Conservation (phyloP, 1,140 invertebrate genomes). For the Nomia melanderi region DNA sequence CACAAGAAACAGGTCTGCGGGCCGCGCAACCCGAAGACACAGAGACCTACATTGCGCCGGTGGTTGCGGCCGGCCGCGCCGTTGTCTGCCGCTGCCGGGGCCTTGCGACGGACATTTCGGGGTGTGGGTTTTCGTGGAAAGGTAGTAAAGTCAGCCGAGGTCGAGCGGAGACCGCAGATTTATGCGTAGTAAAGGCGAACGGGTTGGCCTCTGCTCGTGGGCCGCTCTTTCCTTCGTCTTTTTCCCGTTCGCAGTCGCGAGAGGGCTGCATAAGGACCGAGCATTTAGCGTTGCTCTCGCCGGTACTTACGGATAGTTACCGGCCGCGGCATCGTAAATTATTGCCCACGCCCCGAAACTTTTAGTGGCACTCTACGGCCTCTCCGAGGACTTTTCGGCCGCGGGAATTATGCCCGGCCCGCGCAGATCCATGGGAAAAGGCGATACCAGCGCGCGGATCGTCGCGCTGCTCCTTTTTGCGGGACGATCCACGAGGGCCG, state of each 20-base stretch:
- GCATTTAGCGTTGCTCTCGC: constrained; percentile 71
- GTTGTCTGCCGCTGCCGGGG: constrained; percentile 11
- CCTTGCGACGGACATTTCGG: constrained; percentile 6
- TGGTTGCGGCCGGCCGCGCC: constrained; percentile 28
- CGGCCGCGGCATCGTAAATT: constrained; percentile 77
- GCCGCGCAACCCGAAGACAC: constrained; percentile 55
- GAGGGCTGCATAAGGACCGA: constrained; percentile 59
- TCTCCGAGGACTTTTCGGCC: constrained; percentile 33
- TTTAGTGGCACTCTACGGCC: constrained; percentile 68
- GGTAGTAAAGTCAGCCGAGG: constrained; percentile 70
- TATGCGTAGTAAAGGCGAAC: constrained; percentile 76
- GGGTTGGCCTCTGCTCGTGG: constrained; percentile 48
- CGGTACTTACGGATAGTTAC: constrained; percentile 78
- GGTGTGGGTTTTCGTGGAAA: constrained; percentile 73
- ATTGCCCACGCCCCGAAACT: constrained; percentile 76
- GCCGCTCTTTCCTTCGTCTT: constrained; percentile 50
- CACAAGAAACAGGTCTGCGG: no score
- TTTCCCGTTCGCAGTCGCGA: constrained; percentile 18
- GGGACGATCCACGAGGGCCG: no score
- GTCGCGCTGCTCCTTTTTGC: neutral
- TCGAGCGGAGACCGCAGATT: constrained; percentile 74
- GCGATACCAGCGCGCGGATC: neutral
- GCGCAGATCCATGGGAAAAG: neutral
- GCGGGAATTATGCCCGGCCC: constrained; percentile 23
- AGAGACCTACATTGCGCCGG: constrained; percentile 69